A percentile compares a stretch with the other conserved stretches of the same genome.
Evolutionary conservation across 2,113 vertebrate genomes (phyloP).

Genomic region (Misgurnus anguillicaudatus): DNA sequence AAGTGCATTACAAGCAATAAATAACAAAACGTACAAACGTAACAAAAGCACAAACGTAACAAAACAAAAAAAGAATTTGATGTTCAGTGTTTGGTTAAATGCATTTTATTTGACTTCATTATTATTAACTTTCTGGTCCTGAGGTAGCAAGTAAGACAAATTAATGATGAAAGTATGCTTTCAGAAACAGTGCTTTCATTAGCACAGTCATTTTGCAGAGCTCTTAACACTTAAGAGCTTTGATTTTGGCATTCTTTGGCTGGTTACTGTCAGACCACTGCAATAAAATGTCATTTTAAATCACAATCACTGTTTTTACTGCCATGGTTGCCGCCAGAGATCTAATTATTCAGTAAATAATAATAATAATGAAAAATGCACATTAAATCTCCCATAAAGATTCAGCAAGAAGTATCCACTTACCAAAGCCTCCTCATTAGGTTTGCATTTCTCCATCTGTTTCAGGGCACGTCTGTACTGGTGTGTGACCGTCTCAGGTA

Average conservation of each 20-base stretch:
- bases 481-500: slow-evolving; percentile 74
- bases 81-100: too few relatives aligned
- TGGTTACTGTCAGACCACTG: not conserved
- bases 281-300: not conserved
- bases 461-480: slow-evolving; percentile 85
- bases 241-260: not conserved
- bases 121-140: not conserved
- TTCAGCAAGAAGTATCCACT: slow-evolving; percentile 36
- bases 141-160: not conserved
- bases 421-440: slow-evolving; percentile 90
- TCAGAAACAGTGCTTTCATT: slow-evolving; percentile 1
- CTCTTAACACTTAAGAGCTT: not conserved
- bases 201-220: not conserved
- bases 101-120: too few relatives aligned
- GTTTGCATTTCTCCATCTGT: slow-evolving; percentile 84
- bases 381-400: not conserved
- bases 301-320: not conserved
- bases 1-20: too few relatives aligned
- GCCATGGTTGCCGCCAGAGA: not conserved
- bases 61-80: too few relatives aligned
- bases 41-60: too few relatives aligned
- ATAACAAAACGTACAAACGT: too few relatives aligned
- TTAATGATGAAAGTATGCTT: not conserved
- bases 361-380: not conserved
- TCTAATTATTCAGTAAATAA: not conserved